Base-by-base conservation (phyloP, 2,797 vertebrate genomes). In the Characodon lateralis region DNA sequence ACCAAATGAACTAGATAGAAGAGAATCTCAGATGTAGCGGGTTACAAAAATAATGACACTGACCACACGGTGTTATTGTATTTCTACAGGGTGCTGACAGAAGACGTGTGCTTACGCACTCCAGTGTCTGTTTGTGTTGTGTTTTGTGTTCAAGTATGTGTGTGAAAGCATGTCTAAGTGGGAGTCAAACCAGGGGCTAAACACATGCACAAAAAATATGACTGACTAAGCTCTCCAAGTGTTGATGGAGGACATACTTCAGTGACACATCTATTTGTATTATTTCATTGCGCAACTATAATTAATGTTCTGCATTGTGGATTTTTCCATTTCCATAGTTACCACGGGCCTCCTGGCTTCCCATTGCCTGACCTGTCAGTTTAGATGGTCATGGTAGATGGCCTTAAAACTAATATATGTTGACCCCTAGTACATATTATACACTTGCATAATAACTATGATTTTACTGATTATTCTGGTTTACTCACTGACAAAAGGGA, bases 101-200 rank as follows among this genome's bases (percentile, higher is more conserved):
- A 79, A 79, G 79, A 79, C 77, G 87, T 51, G 66, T 80, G 79
- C 79, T 79, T 56, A 43, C 71, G 65, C 70, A 65, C 80, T 76
- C 73, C 76, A 59, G 70, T 68, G 73, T 84, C 71, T 91, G 84
- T 88, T 89, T 89, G 75, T 87, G 77, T 86, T 87, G 61, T 51
- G 83, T 77, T 83, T 79, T 71, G 80, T 78, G 65, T 58, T 68
- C 70, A 2, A 72, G 71, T 83, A 84, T 74, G 78, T 87, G 78
- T 88, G 75, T 75, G 53, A 87, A 74, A 78, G 76, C 72, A 73
- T 77, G 41, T 69, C 41, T 46, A 69, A 69, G 41, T 26, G 41
- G 24, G n/a, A 46, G 12, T 69, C 66, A 26, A 46, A 53, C 51
- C 16, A 20, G 51, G 51, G 5, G 51, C 51, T 53, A 53, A 53